These are phyloP conservation scores for Phodopus roborovskii DNA, from an alignment of 2,113 vertebrate genomes.

Conservation along the genomic window DNA sequence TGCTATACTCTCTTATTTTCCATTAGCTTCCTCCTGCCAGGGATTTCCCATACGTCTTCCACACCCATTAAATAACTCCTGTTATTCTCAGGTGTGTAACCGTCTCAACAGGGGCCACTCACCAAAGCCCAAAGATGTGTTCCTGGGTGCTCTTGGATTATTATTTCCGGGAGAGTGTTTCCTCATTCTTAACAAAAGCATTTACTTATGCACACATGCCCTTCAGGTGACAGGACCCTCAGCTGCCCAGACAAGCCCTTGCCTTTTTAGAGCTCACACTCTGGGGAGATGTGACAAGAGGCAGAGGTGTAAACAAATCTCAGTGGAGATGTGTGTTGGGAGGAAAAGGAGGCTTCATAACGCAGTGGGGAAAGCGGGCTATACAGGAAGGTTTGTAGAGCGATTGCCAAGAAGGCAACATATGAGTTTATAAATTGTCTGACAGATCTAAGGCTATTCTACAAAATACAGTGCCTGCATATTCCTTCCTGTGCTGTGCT, in stretches of 20 bases:
- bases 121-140: background rate
- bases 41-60: background rate
- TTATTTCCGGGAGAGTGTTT: background rate
- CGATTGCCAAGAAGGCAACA: background rate
- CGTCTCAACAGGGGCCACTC: background rate
- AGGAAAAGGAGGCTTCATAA: background rate
- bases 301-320: background rate
- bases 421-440: background rate
- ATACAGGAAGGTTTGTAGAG: accelerated
- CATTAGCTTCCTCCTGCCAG: background rate
- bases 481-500: background rate
- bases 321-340: background rate
- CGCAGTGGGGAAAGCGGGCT: no score
- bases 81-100: background rate
- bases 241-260: background rate
- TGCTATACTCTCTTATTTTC: background rate
- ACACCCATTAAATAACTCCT: background rate
- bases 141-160: background rate
- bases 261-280: background rate
- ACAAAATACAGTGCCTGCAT: background rate
- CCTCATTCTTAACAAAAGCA: background rate
- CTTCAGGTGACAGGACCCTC: no score
- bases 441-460: no score
- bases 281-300: background rate
- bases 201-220: background rate